Percentiles rank a stretch among this genome's conserved stretches.
Conservation (phyloP, 2,888 invertebrate genomes). For the Synanthedon vespiformis region DNA sequence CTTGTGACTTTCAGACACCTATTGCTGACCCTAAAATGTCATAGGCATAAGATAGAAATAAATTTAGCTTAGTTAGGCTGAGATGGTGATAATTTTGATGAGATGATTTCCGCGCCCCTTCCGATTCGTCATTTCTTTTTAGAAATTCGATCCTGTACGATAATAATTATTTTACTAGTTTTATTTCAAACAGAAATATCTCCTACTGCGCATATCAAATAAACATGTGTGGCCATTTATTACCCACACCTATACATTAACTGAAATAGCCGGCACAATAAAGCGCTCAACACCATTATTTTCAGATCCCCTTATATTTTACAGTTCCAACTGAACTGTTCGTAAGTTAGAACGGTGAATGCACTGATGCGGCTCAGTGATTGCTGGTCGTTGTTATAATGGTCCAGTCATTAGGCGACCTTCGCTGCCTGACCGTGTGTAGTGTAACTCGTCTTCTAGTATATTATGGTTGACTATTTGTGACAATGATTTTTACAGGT, state of each 20-base stretch:
- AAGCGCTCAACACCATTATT: not conserved
- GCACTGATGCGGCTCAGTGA: slow-evolving; percentile 9
- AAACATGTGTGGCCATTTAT: not conserved
- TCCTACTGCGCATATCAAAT: not conserved
- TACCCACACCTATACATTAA: not conserved
- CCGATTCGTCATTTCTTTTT: too few species aligned
- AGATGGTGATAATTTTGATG: too few species aligned
- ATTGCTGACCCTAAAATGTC: too few species aligned
- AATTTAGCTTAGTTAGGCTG: too few species aligned
- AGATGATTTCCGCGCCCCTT: too few species aligned
- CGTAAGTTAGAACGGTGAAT: not conserved
- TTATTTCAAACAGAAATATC: too few species aligned
- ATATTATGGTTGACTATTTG: not conserved
- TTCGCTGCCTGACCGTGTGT: slow-evolving; percentile 17
- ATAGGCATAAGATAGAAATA: too few species aligned
- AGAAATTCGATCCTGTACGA: too few species aligned
- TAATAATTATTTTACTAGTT: too few species aligned
- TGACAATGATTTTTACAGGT: not conserved
- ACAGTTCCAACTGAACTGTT: not conserved
- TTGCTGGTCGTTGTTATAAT: slow-evolving; percentile 25
- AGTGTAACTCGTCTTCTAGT: not conserved
- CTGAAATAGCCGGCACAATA: not conserved
- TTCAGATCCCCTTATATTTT: not conserved
- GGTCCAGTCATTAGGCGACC: slow-evolving; percentile 40
- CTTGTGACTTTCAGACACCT: too few species aligned